Evolutionary conservation across 2,888 invertebrate species (phyloP), one percentile per base, ranked within the genome.

Genomic region (Drosophila mettleri): DNA sequence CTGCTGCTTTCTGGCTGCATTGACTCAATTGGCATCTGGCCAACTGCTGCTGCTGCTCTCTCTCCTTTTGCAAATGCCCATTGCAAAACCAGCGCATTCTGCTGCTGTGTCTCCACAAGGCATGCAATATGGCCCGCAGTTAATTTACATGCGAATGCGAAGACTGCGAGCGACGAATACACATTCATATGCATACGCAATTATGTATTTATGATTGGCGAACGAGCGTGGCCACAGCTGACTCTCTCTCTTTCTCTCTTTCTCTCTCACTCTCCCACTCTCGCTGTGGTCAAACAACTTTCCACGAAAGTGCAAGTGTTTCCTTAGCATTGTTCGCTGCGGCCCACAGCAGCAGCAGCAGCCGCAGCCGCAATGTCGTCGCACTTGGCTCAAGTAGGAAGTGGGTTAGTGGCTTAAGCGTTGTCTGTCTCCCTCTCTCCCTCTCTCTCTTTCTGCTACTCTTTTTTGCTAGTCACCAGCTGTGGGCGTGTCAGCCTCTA

Each of bases 291-390:
- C 57, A 71, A 67, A 66, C 78, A 72, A 81, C 87, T 88, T 90
- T 89, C 87, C 69, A 77, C 72, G 86, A 90, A 89, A 90, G 83
- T 86, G 88, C 80, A 88, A 90, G 83, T 82, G 72, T 83, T 88
- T 80, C 82, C 87, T 78, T 80, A 83, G 79, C 89, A 87, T 83
- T 89, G 84, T 82, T 27, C 16, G 49, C 46, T 31, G 52, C 41
- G 31, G 52, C 22, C 65, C 57, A 31, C 45, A 34, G 14, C 45
- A 55, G 29, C 41, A 48, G 49, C 46, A 27, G 52, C 41, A 27
- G 52, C 22, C 65, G 14, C 45, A 55, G 29, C 41, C 48, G 51
- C 65, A 78, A 72, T 75, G 73, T 73, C 69, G 69, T 65, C 69
- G 69, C 72, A 69, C 74, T 79, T 69, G 64, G 51, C 45, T 60